Evolutionary conservation across 2,888 invertebrate species (phyloP).

Genomic region (Heteropelma amictum): DNA sequence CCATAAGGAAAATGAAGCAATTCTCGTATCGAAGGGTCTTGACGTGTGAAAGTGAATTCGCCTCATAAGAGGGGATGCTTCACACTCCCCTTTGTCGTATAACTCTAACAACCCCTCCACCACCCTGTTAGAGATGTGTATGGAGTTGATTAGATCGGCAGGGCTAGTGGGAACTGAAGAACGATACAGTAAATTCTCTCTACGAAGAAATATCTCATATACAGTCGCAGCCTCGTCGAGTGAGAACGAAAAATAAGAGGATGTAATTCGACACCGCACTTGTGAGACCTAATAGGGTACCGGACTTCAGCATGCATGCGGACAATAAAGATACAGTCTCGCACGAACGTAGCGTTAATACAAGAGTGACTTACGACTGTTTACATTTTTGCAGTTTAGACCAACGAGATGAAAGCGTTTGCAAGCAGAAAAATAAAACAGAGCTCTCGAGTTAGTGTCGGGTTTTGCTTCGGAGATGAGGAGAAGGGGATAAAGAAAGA

Average conservation of each 20-base stretch:
- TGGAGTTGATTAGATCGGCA: slow-evolving; percentile 35
- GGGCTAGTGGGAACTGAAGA: slow-evolving; percentile 44
- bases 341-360: slow-evolving; percentile 10
- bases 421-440: slow-evolving; percentile 4
- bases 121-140: slow-evolving; percentile 2
- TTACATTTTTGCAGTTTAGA: slow-evolving; percentile 42
- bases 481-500: neutral
- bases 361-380: slow-evolving; percentile 41
- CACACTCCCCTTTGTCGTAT: too few relatives aligned
- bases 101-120: too few relatives aligned
- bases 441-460: neutral
- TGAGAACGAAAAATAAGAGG: neutral
- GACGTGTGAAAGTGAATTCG: too few relatives aligned
- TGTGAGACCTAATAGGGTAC: slow-evolving; percentile 45
- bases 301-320: slow-evolving; percentile 16
- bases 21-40: too few relatives aligned
- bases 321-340: neutral
- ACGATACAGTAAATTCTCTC: slow-evolving; percentile 33
- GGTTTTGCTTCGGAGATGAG: neutral
- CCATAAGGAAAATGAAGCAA: too few relatives aligned
- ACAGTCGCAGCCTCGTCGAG: neutral
- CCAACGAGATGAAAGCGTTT: slow-evolving; percentile 43
- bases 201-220: slow-evolving; percentile 28
- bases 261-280: slow-evolving; percentile 43
- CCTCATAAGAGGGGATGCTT: too few relatives aligned